Evolutionary conservation across 1,140 invertebrate species (phyloP), one percentile per base, ranked within the genome.

Genomic region (Apis laboriosa): DNA sequence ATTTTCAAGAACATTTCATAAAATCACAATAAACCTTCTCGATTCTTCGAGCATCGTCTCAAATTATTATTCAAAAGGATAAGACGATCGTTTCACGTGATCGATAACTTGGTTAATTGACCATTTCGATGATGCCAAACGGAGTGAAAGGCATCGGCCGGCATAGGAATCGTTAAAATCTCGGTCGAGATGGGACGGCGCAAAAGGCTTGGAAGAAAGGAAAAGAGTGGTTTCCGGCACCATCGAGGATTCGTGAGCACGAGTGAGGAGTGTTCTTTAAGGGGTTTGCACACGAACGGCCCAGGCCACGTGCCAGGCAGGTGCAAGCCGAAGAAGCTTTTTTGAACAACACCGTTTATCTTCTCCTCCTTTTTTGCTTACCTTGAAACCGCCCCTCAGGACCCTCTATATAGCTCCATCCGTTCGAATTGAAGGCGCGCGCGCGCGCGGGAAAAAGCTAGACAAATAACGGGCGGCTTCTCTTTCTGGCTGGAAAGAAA

Each of bases 281-380:
- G 78, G 77, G 24, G 58, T 56, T 61, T 64, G 82, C 76, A 71
- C 71, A 77, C 76, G 55, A 53, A 77, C 58, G 75, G 55, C 51
- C 76, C 34, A 43, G 28, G 86, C 70, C 87, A 88, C 87, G 87
- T 85, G 87, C 87, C 87, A 21, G 83, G 83, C 87, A 88, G 87
- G 86, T 88, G 87, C 83, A 64, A 78, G 77, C 72, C 60, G 21
- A 55, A 70, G n/a, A 82, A 70, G 75, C 80, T 82, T 72, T 61
- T 49, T 63, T 58, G 49, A 81, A 85, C 77, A 67, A 78, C 74
- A 55, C 76, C 72, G 77, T 85, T 88, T 87, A 88, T 88, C 87
- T 89, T 78, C 49, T 66, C 12, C n/a, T 34, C 63, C 77, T 71
- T 81, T 71, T 81, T 34, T 58, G 43, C 51, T 43, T 74, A 58